Evolutionary conservation across 1,140 invertebrate genomes (phyloP), one percentile per base, ranked within the genome.

Genomic region (Rhizoglyphus robini): DNA sequence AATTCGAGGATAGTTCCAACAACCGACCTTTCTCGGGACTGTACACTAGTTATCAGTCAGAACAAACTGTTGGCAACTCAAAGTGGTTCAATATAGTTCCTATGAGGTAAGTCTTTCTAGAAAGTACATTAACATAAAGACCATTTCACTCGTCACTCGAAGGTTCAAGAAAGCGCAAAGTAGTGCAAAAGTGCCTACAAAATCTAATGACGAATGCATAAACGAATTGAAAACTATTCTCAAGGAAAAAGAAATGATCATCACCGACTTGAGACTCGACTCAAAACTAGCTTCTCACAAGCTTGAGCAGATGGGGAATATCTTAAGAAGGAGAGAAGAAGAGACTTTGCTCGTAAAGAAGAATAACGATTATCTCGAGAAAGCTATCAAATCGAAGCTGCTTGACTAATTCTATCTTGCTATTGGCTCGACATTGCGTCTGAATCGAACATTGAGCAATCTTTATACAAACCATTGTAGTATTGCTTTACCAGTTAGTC

Each of bases 341-440:
- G 29, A 60, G 29, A 20, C 27, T n/a, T n/a, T 60, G 30, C 15
- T 32, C 23, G 36, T 60, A 8, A 18, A 46, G 23, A 60, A 60
- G 29, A 60, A 34, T 18, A 30, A 29, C 15, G 58, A 60, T n/a
- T 60, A 60, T 46, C 29, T 60, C 27, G 58, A 60, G 27, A 60
- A 60, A 32, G 27, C 27, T n/a, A n/a, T 29, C 27, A 60, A 60
- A 46, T 32, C 58, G 1, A 60, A 60, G 29, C 36, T 60, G 27
- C 13, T 32, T 60, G 58, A 60, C 13, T 60, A 32, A 60, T 58
- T 2, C 18, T n/a, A n/a, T n/a, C n/a, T 23, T 46, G 41, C 41
- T 46, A 23, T 46, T 46, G n/a, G n/a, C n/a, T n/a, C n/a, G 41
- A 15, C 23, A 23, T 46, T 46, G 41, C 41, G 15, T 15, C 23